Base-by-base conservation (phyloP, 2,113 vertebrate species). In the Nibea albiflora region DNA sequence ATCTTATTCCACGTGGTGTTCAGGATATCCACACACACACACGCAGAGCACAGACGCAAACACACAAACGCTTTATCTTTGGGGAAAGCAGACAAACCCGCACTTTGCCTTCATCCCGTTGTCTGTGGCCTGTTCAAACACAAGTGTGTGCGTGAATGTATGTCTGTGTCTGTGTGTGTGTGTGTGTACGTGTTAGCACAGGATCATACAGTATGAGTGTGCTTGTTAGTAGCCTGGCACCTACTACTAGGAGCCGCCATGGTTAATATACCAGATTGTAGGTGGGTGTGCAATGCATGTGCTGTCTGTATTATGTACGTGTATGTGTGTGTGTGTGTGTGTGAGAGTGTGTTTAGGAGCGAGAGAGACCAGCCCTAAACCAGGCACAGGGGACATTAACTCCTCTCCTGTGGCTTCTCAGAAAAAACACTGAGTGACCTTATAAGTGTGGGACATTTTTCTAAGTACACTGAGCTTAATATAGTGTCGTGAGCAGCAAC, bases 81-180 rank as follows among this genome's bases (percentile, higher is more conserved):
- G n/a, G n/a, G 49, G 47, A 57, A 85, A 76, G 63, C 69, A 67
- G 73, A 67, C 66, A 52, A 67, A 22, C 61, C 9, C 6, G 31
- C 69, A 65, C 76, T 76, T 82, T 78, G 70, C 80, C 63, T 73
- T 73, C 5, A 22, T 67, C 42, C 19, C 44, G 44, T 53, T 57
- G 57, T 17, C 52, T 81, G 62, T 14, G n/a, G 73, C 44, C 83
- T 88, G 88, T 81, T 84, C 57, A 85, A 85, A 84, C 85, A 84
- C 35, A 39, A 39, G 26, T 4, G 44, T 61, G 79, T 78, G 73
- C 68, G 72, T 68, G 66, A 24, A 64, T 69, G 78, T 66, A 67
- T 50, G 67, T 47, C 28, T 47, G 76, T 56, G 68, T 80, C 77
- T 77, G 70, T 71, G 53, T 16, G 76, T 53, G 49, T 56, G 53